These are phyloP conservation scores for Epicauta chinensis DNA, from an alignment of 1,140 invertebrate genomes.

Conservation along the genomic window DNA sequence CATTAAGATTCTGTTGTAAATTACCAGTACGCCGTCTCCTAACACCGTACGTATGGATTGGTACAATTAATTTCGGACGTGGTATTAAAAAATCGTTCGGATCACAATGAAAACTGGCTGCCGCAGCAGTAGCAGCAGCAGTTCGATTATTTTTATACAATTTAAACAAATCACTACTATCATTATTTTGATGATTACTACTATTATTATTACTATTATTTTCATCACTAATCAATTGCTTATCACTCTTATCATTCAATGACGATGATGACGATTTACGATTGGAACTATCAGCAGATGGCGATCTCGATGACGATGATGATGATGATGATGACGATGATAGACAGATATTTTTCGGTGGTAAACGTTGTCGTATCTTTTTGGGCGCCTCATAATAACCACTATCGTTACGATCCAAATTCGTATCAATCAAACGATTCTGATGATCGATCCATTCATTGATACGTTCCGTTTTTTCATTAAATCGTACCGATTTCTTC, in stretches of 20 bases:
- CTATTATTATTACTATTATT: neutral
- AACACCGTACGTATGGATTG: constrained; percentile 77
- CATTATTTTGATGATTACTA: neutral
- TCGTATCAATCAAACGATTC: constrained; percentile 26
- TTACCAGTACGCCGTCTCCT: constrained; percentile 71
- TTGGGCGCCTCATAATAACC: neutral
- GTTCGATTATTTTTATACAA: constrained; percentile 41
- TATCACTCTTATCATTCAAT: constrained; percentile 11
- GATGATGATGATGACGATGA: constrained; percentile 19
- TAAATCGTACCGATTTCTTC: constrained; percentile 37
- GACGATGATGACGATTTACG: neutral
- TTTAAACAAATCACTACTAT: constrained; percentile 43
- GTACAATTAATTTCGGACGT: constrained; percentile 75
- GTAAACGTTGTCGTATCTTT: constrained; percentile 33
- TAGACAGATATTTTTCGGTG: constrained; percentile 34
- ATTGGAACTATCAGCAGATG: no score
- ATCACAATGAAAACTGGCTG: neutral
- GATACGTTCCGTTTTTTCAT: constrained; percentile 29
- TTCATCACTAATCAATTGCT: constrained; percentile 12
- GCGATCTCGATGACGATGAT: neutral
- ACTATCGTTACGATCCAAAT: constrained; percentile 1
- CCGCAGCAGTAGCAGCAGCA: no score
- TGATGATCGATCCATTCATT: constrained; percentile 37
- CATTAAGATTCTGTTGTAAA: constrained; percentile 32
- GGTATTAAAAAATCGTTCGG: constrained; percentile 66